phyloP scores from a whole-genome alignment of 2,888 invertebrate species.

The Eupelmus urozonus region DNA sequence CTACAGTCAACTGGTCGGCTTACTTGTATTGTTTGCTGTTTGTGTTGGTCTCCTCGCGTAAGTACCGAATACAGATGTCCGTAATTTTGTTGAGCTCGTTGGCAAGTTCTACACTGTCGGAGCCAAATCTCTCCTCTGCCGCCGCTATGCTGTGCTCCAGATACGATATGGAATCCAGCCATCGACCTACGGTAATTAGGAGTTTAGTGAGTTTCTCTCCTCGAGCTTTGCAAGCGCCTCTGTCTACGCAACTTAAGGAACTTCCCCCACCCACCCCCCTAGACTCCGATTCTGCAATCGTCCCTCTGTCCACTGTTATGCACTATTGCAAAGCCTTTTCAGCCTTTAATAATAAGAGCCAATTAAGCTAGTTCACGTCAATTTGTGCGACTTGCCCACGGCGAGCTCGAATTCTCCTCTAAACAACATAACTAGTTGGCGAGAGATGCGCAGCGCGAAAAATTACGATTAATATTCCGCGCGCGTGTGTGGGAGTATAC shows the following conservation, averaged over 20 bases:
- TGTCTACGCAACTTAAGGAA: conserved; percentile 25
- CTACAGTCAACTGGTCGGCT: conserved; percentile 27
- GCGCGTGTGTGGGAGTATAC: too few relatives aligned
- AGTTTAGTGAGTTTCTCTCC: conserved; percentile 38
- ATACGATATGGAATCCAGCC: conserved; percentile 73
- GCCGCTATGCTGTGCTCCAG: conserved; percentile 81
- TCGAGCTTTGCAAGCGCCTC: conserved; percentile 35
- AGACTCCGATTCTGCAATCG: too few relatives aligned
- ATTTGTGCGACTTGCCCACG: too few relatives aligned
- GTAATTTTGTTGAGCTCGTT: conserved; percentile 83
- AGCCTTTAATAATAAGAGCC: too few relatives aligned
- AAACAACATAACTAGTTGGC: too few relatives aligned
- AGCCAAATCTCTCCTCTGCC: conserved; percentile 82
- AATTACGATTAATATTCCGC: too few relatives aligned
- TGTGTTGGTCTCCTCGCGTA: conserved; percentile 67
- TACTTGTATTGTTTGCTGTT: conserved; percentile 66
- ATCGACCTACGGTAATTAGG: conserved; percentile 72
- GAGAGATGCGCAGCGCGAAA: too few relatives aligned
- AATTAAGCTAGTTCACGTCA: too few relatives aligned
- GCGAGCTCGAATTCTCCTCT: too few relatives aligned
- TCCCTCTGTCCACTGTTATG: too few relatives aligned
- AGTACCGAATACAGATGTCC: conserved; percentile 80
- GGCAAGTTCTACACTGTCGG: conserved; percentile 82
- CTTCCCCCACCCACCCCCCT: background rate
- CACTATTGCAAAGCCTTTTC: too few relatives aligned